A percentile compares a stretch with the other conserved stretches of the same genome.
Conservation (phyloP, 2,113 vertebrate species). For the Labeo rohita region DNA sequence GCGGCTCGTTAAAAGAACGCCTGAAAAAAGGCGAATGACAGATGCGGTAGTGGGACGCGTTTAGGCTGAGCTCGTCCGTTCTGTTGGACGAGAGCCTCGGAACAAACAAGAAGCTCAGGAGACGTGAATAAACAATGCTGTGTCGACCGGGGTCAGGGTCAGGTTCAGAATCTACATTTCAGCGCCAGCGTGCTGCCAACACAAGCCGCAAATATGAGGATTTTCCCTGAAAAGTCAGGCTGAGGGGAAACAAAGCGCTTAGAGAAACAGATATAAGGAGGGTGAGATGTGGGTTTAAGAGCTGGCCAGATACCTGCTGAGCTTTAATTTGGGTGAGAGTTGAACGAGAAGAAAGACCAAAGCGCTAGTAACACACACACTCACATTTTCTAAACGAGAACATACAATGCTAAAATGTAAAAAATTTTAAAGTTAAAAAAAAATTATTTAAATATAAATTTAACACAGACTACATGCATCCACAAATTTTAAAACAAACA, state of each 20-base stretch:
- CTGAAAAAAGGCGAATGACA: slow-evolving; percentile 36
- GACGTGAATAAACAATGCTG: slow-evolving; percentile 64
- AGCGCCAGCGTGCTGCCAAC: slow-evolving; percentile 69
- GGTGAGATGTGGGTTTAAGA: slow-evolving; percentile 62
- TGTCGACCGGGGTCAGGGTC: slow-evolving; percentile 68
- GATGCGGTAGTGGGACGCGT: not conserved
- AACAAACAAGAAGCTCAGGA: slow-evolving; percentile 55
- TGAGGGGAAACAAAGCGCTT: slow-evolving; percentile 76
- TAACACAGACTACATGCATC: too few species aligned
- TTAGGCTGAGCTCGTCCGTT: not conserved
- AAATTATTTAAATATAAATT: too few species aligned
- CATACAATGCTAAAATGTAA: too few species aligned
- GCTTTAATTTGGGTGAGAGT: slow-evolving; percentile 78
- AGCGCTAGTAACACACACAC: not conserved
- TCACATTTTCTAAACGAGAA: too few species aligned
- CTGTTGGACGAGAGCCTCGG: slow-evolving; percentile 6
- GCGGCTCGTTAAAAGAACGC: slow-evolving; percentile 28
- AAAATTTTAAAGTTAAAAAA: too few species aligned
- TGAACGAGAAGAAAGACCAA: slow-evolving; percentile 63
- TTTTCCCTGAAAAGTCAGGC: slow-evolving; percentile 76
- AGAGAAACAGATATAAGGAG: slow-evolving; percentile 55
- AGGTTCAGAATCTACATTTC: slow-evolving; percentile 67
- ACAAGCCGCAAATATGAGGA: slow-evolving; percentile 78
- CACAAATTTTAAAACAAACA: too few species aligned
- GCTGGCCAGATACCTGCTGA: slow-evolving; percentile 63